Base-by-base conservation (phyloP, 2,888 invertebrate species). In the Lasiommata megera region DNA sequence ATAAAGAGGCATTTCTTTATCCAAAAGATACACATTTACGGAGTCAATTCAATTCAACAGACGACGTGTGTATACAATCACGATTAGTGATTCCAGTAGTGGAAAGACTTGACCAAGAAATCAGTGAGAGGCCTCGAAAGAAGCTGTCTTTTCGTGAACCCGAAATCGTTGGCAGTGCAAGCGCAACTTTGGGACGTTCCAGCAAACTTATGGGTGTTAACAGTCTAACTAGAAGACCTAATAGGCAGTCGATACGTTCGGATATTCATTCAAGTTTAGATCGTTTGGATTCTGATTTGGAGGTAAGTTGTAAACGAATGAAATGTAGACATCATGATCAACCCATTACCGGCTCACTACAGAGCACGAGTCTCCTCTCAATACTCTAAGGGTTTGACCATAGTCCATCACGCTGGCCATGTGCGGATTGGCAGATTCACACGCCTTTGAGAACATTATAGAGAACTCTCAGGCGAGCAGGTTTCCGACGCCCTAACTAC, bases 101-200 rank as follows among this genome's bases (percentile, higher is more conserved):
- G 67, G 82, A 91, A 74, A 92, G 79, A 84, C 84, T 72, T 68
- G 88, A 88, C 36, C 81, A 73, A 44, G 91, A 90, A 47, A 61
- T 68, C 18, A 77, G 77, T 67, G 94, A 93, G 73, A 89, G 94
- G 68, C 96, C 96, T 0, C 92, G 96, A 54, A 97, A 97, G 80
- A 97, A 97, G 79, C 86, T 97, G 9, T 97, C 96, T 7, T 97
- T 97, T 82, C 94, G 96, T 60, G 96, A 97, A 72, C 97, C 97
- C 2, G 96, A 96, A 83, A 94, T 95, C 48, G 90, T 94, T 62
- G 79, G 75, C 54, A 74, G 78, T 58, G 75, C 77, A 16, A 81
- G 74, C 67, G 77, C 79, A 31, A 84, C 82, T 5, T 54, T 83
- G 28, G 84, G 85, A 12, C 79, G 91, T 9, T 88, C 88, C n/a